phyloP scores from a whole-genome alignment of 2,797 vertebrate species.

The Rhodeus uyekii region DNA sequence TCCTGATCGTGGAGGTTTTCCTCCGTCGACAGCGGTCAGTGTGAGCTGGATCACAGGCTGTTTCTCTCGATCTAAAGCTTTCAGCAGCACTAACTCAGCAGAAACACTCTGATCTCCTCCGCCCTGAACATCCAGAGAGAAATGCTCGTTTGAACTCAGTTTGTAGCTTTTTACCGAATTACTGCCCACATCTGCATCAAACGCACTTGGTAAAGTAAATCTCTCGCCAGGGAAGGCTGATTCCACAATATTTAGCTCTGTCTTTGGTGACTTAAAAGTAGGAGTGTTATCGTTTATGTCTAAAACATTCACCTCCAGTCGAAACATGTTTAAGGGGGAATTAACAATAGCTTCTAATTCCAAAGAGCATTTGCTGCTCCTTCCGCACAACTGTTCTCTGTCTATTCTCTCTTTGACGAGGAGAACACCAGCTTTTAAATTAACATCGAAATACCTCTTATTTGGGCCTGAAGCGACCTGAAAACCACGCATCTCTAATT shows the following conservation, averaged over 20 bases:
- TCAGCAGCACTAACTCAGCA: conserved; percentile 72
- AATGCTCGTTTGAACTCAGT: conserved; percentile 62
- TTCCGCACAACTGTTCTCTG: conserved; percentile 61
- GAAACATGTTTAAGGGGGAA: conserved; percentile 58
- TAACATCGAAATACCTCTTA: conserved; percentile 64
- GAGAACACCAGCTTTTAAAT: conserved; percentile 62
- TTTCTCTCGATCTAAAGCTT: conserved; percentile 77
- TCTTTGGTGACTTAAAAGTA: conserved; percentile 40
- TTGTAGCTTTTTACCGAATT: conserved; percentile 60
- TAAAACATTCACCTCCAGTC: conserved; percentile 58
- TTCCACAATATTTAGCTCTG: conserved; percentile 59
- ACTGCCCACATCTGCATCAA: conserved; percentile 63
- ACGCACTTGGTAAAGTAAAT: conserved; percentile 55
- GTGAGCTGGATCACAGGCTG: conserved; percentile 68
- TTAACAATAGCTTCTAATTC: conserved; percentile 64
- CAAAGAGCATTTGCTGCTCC: conserved; percentile 50
- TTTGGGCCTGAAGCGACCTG: conserved; percentile 62
- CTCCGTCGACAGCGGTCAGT: conserved; percentile 74
- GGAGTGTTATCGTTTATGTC: conserved; percentile 64
- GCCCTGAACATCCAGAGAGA: conserved; percentile 60
- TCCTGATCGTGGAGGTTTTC: conserved; percentile 67
- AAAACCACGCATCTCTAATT: conserved; percentile 60
- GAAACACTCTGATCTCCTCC: conserved; percentile 59
- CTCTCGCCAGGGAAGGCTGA: conserved; percentile 46
- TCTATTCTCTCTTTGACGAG: conserved; percentile 63